phyloP scores from a whole-genome alignment of 2,888 invertebrate species.

The Toxonevra muliebris region DNA sequence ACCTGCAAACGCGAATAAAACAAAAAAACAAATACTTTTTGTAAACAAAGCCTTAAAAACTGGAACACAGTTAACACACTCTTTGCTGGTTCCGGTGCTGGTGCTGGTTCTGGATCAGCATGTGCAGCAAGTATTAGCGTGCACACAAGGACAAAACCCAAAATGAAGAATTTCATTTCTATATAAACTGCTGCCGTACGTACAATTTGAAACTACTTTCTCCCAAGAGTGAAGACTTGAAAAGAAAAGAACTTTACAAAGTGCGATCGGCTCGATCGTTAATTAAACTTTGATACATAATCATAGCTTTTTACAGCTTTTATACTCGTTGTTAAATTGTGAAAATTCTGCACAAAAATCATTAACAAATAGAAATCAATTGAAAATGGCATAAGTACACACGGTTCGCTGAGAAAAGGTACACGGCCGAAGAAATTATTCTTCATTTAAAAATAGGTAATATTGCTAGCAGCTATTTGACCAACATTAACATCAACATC shows the following conservation, averaged over 20 bases:
- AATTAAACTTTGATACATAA: slow-evolving; percentile 55
- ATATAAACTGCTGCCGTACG: not conserved
- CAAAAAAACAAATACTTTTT: not conserved
- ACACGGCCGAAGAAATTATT: no score
- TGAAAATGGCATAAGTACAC: not conserved
- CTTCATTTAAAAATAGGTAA: slow-evolving; percentile 2
- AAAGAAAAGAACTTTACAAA: slow-evolving; percentile 38
- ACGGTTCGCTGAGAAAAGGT: no score
- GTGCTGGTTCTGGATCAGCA: slow-evolving; percentile 29
- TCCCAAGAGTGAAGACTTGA: slow-evolving; percentile 14
- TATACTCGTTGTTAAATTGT: slow-evolving; percentile 45
- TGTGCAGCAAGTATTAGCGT: slow-evolving; percentile 32
- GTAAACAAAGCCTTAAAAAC: not conserved
- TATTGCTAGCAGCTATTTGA: slow-evolving; percentile 24
- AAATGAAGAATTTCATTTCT: slow-evolving; percentile 38
- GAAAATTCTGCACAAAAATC: not conserved
- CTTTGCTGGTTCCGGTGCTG: slow-evolving; percentile 35
- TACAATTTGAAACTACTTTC: not conserved
- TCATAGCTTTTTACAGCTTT: slow-evolving; percentile 44
- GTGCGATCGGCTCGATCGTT: slow-evolving; percentile 49
- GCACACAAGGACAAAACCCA: slow-evolving; percentile 40
- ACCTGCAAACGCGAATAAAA: not conserved
- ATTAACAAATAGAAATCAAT: slow-evolving; percentile 1
- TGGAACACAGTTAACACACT: slow-evolving; percentile 34
- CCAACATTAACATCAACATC: not conserved